Base-by-base conservation (phyloP, 1,140 invertebrate genomes). In the Drosophila micromelanica region DNA sequence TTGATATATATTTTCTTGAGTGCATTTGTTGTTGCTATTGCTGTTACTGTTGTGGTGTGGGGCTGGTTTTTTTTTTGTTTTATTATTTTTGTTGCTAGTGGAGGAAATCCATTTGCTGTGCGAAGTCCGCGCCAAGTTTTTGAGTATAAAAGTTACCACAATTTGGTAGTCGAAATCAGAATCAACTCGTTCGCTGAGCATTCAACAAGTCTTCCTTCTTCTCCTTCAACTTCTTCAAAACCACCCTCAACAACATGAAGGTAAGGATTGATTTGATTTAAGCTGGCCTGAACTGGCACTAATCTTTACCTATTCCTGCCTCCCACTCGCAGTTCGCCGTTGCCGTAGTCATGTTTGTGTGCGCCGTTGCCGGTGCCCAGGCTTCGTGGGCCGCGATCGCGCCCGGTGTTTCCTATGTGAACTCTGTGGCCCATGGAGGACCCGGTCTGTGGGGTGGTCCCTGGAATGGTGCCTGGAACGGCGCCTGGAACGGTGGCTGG, bases 341-440 rank as follows among this genome's bases (percentile, higher is more conserved):
- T 86, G 90, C 90, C 84, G 91, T 91, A 92, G 91, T 92, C 91
- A 91, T 92, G 91, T 92, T 92, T 65, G 91, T 91, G 67, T 86
- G 91, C 69, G 91, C 91, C 78, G 71, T 79, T 65, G 80, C 71
- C 67, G 91, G 89, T 75, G 89, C 85, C 35, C 82, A 91, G 65
- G 87, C 91, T 51, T 92, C 91, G 43, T 75, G 86, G 77, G 63
- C 73, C 40, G 75, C 70, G 42, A 71, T 86, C 55, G 81, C 90
- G 12, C 90, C 90, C 8, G 91, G 77, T 30, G 86, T 91, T 8
- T 90, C 86, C 55, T 89, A 89, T 70, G 87, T 91, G 7, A 90
- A 76, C 70, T 70, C 90, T 5, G 80, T 82, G 49, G 64, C 82
- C 52, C 82, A 86, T 82, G 70, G 62, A 11, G 46, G 71, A 17